Evolutionary conservation across 2,113 vertebrate species (phyloP).

Genomic region (Centropus bengalensis): DNA sequence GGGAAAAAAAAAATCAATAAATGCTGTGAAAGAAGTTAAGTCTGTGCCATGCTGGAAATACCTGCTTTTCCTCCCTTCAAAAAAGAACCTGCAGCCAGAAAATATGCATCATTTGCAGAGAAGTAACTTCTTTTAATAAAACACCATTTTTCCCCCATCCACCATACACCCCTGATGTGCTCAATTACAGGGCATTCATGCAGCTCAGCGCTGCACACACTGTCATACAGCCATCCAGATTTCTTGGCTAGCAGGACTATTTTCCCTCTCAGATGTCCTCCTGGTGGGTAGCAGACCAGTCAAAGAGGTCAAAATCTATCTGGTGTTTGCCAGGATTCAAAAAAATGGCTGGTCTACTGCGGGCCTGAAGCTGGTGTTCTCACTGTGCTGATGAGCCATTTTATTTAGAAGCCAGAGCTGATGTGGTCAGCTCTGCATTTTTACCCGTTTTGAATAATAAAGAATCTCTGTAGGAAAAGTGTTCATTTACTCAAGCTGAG

Average conservation of each 20-base stretch:
- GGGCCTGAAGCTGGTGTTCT: background rate
- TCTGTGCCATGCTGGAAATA: background rate
- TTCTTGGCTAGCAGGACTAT: background rate
- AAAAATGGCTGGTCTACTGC: background rate
- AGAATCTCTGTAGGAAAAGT: constrained; percentile 16
- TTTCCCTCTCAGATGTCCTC: background rate
- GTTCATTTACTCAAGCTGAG: constrained; percentile 54
- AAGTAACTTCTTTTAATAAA: background rate
- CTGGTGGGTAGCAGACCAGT: background rate
- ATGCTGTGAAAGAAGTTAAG: background rate
- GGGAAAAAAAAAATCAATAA: constrained; percentile 12
- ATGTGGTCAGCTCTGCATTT: background rate
- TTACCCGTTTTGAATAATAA: constrained; percentile 35
- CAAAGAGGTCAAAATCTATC: background rate
- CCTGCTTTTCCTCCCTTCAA: background rate
- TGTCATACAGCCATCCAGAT: background rate
- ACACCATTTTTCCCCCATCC: background rate
- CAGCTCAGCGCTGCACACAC: background rate
- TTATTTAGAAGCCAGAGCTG: background rate
- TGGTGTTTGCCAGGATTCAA: background rate
- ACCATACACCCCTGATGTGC: accelerated
- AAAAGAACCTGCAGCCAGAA: background rate
- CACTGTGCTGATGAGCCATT: background rate
- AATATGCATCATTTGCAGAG: background rate
- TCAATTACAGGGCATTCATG: accelerated